phyloP scores from a whole-genome alignment of 2,113 vertebrate genomes.

The Saimiri boliviensis region DNA sequence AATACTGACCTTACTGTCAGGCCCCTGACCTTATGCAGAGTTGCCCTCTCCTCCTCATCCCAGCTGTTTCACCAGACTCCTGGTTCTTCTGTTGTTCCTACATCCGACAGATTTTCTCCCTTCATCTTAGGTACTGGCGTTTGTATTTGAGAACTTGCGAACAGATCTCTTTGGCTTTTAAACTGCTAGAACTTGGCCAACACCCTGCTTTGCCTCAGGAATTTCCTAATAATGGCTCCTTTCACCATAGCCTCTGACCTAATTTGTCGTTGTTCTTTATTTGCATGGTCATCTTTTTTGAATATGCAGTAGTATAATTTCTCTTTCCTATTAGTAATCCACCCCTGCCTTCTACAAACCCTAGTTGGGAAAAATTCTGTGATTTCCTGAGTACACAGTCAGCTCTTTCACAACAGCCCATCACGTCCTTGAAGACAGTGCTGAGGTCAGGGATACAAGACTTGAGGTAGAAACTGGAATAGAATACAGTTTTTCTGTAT shows the following conservation, averaged over 20 bases:
- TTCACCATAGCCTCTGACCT: constrained; percentile 31
- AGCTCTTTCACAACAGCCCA: neutral
- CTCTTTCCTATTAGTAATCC: neutral
- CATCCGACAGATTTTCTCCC: neutral
- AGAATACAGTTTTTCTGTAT: neutral
- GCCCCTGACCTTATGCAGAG: accelerated
- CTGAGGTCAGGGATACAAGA: neutral
- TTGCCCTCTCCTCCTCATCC: too few species aligned
- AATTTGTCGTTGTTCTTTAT: constrained; percentile 45
- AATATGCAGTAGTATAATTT: neutral
- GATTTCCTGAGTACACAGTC: neutral
- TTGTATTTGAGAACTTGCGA: neutral
- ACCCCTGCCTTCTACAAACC: neutral
- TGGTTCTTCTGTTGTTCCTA: neutral
- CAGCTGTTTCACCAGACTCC: neutral
- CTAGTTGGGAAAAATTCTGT: neutral
- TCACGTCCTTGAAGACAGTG: neutral
- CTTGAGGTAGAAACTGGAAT: neutral
- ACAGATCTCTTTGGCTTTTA: neutral
- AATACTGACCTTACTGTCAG: neutral
- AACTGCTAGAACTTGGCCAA: neutral
- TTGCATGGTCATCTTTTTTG: constrained; percentile 1
- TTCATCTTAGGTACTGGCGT: neutral
- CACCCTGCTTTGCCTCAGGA: neutral
- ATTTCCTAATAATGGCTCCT: constrained; percentile 22